A percentile compares a stretch with the other conserved stretches of the same genome.
phyloP scores from a whole-genome alignment of 64 coral and sea anemone genomes.

The Trachythela sp. region DNA sequence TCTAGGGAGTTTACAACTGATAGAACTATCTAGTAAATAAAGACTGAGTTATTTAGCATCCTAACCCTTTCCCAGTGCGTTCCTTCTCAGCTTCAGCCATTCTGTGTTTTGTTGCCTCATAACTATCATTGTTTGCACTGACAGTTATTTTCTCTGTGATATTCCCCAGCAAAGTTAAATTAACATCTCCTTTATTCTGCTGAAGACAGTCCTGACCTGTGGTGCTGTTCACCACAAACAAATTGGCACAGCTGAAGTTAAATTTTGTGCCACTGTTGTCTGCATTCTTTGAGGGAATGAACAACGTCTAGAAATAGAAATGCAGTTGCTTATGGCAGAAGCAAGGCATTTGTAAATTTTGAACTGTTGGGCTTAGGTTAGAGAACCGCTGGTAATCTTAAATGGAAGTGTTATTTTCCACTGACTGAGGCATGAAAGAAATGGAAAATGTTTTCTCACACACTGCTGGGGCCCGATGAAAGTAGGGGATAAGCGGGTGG shows the following conservation, averaged over 20 bases:
- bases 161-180: slow-evolving; percentile 58
- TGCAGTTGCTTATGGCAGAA: background rate
- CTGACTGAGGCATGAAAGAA: too few species aligned
- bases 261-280: slow-evolving; percentile 52
- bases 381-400: too few species aligned
- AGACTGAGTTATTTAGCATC: background rate
- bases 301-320: background rate
- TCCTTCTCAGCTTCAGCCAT: slow-evolving; percentile 88
- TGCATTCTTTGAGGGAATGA: background rate
- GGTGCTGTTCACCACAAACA: slow-evolving; percentile 43
- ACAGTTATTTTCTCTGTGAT: slow-evolving; percentile 87
- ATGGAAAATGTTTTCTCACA: too few species aligned
- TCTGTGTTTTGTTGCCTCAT: slow-evolving; percentile 67
- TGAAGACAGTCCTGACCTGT: slow-evolving; percentile 70
- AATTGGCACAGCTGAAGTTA: slow-evolving; percentile 60
- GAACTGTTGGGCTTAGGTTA: too few species aligned
- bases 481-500: too few species aligned
- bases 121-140: slow-evolving; percentile 88
- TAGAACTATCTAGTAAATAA: background rate
- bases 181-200: slow-evolving; percentile 38
- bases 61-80: slow-evolving; percentile 35
- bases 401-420: too few species aligned
- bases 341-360: too few species aligned
- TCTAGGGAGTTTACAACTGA: too few species aligned
- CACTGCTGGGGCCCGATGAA: too few species aligned